These are phyloP conservation scores for Meteorus colon DNA, from an alignment of 2,888 invertebrate species.

Conservation along the genomic window DNA sequence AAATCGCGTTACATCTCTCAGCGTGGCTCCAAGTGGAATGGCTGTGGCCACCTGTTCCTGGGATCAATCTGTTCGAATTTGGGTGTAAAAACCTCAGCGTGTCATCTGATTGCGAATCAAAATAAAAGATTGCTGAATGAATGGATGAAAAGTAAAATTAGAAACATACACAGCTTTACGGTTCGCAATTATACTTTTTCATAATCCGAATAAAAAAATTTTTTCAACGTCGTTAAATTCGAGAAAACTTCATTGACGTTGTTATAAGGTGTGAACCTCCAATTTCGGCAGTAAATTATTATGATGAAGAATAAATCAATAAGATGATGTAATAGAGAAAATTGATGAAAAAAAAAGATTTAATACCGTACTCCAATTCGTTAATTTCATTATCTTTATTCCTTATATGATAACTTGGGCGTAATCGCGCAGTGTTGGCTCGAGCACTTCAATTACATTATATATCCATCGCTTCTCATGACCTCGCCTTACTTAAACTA, in stretches of 20 bases:
- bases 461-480: constrained; percentile 2
- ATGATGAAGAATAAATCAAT: background rate
- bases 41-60: constrained; percentile 93
- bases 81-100: constrained; percentile 80
- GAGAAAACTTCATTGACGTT: background rate
- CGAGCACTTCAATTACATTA: background rate
- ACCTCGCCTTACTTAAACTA: constrained; percentile 3
- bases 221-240: background rate
- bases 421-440: background rate
- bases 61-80: constrained; percentile 91
- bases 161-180: background rate
- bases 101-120: background rate
- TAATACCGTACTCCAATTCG: background rate
- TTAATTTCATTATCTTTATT: background rate
- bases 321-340: background rate
- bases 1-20: constrained; percentile 90
- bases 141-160: background rate
- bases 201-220: too few relatives aligned
- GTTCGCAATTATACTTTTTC: background rate
- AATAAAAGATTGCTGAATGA: background rate
- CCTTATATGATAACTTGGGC: background rate
- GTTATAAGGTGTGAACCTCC: background rate
- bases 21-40: constrained; percentile 88
- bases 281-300: background rate
- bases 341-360: background rate